A percentile compares a stretch with the other conserved stretches of the same genome.
These are phyloP conservation scores for Boulengeromyrus knoepffleri DNA, from an alignment of 2,113 vertebrate genomes.

Conservation along the genomic window DNA sequence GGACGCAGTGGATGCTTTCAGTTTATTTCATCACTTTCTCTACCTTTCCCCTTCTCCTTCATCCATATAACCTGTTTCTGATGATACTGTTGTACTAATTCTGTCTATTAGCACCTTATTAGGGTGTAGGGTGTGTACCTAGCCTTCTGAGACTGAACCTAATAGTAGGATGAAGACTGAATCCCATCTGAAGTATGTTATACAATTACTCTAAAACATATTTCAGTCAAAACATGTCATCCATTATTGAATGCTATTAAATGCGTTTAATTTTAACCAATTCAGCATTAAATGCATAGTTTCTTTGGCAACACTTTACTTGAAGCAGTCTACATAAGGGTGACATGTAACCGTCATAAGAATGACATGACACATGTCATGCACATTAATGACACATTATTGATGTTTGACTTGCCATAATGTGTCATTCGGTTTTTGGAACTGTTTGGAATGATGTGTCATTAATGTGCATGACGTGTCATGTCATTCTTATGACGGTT, in stretches of 20 bases:
- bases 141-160: not conserved
- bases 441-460: too few relatives aligned
- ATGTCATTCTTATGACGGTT: too few relatives aligned
- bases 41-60: not conserved
- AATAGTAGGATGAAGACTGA: not conserved
- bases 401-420: too few relatives aligned
- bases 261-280: not conserved
- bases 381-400: too few relatives aligned
- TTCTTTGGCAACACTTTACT: not conserved
- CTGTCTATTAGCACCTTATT: not conserved
- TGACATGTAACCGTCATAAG: too few relatives aligned
- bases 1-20: not conserved
- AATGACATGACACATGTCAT: too few relatives aligned
- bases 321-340: too few relatives aligned
- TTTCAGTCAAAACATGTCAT: not conserved
- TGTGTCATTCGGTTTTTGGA: too few relatives aligned
- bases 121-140: not conserved
- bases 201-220: not conserved
- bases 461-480: too few relatives aligned
- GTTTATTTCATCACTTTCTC: not conserved
- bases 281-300: not conserved
- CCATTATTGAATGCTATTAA: not conserved
- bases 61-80: not conserved
- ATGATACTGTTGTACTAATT: not conserved
- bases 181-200: not conserved